Evolutionary conservation across 2,888 invertebrate genomes (phyloP), one percentile per base, ranked within the genome.

Genomic region (Clitarchus hookeri): DNA sequence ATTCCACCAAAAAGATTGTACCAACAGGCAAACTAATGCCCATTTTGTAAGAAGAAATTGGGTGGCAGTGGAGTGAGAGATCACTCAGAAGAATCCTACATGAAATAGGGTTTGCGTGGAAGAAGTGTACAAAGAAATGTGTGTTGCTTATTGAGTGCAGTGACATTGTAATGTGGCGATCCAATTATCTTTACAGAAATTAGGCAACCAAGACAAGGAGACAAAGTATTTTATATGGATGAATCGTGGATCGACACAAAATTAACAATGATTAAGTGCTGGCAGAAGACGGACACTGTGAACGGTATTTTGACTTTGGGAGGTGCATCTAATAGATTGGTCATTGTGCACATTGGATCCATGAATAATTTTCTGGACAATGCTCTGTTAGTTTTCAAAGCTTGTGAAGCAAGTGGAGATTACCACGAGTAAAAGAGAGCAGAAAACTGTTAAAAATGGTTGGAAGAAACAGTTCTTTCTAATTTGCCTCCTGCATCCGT

Each of bases 111-210:
- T 65, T 65, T 65, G 65, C 16, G n/a, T 65, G 23, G 65, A 65
- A 65, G 65, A 65, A 65, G 65, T 12, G 65, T 6, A 8, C 11
- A n/a, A 65, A 65, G 19, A 65, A 65, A 6, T 23, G 65, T 65
- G 19, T 9, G 8, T 16, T 65, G 8, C 23, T 65, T 23, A 65
- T 23, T 65, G 65, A 65, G 16, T 19, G 65, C 8, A 65, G 65
- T 65, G 65, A 65, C 65, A 65, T 65, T 65, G 65, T 65, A n/a
- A 65, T 65, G 65, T 65, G 65, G n/a, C 65, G 65, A 16, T 65
- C 65, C 8, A 65, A 65, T 0, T 65, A 65, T 65, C 65, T 65
- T n/a, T 23, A 65, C 65, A 9, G 65, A 65, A 65, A 23, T 12
- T 11, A 65, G 65, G 23, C 19, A 23, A 2, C 0, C 0, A 65